phyloP scores from a whole-genome alignment of 2,797 vertebrate genomes.

The Smutsia gigantea region DNA sequence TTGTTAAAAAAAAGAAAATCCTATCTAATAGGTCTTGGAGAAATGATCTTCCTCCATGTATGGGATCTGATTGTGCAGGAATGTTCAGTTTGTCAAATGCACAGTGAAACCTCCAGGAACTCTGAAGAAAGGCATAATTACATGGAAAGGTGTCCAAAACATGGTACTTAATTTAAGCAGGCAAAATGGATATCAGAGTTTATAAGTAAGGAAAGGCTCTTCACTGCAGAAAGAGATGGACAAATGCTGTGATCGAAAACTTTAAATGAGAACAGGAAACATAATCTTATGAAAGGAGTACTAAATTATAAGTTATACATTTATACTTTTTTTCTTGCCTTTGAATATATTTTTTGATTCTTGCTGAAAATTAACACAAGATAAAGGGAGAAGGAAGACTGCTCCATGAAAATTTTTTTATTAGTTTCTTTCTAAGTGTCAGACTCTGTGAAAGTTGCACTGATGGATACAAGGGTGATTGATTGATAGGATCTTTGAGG shows the following conservation, averaged over 20 bases:
- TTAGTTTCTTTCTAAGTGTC: neutral
- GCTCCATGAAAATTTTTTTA: neutral
- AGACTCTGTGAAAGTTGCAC: neutral
- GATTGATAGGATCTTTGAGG: neutral
- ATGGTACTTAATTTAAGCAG: neutral
- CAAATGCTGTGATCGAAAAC: neutral
- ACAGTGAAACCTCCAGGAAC: neutral
- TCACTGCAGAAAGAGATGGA: neutral
- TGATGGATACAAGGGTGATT: neutral
- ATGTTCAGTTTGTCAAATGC: neutral
- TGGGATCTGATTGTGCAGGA: neutral
- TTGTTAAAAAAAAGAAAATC: neutral
- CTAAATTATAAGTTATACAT: neutral
- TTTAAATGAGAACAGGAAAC: neutral
- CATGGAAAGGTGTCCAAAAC: neutral
- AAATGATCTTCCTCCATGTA: neutral
- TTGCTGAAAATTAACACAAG: neutral
- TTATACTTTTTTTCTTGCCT: neutral
- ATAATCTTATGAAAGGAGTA: neutral
- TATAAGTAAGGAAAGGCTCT: neutral
- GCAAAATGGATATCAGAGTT: neutral
- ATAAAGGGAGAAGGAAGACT: neutral
- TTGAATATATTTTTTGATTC: neutral
- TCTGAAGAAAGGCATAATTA: neutral
- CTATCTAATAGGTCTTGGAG: neutral